These are phyloP conservation scores for Spilosoma lubricipeda DNA, from an alignment of 2,888 invertebrate genomes.

Conservation along the genomic window DNA sequence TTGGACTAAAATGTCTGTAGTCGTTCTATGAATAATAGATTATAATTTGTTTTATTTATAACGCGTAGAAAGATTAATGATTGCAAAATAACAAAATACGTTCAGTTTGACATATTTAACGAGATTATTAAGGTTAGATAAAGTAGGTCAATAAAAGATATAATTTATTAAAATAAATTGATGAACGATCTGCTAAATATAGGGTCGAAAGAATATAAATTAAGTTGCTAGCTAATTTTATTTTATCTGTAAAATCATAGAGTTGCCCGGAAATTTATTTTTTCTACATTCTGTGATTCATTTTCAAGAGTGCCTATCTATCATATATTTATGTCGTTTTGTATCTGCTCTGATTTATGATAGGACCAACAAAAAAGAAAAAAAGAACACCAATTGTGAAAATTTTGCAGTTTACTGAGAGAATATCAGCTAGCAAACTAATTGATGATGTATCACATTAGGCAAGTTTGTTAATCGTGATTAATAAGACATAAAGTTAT, in stretches of 20 bases:
- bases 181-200: background rate
- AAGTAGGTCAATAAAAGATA: background rate
- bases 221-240: background rate
- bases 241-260: too few species aligned
- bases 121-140: background rate
- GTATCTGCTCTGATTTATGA: too few species aligned
- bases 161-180: background rate
- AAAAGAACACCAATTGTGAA: too few species aligned
- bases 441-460: background rate
- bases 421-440: background rate
- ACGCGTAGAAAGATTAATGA: background rate
- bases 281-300: too few species aligned
- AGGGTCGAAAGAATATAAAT: background rate
- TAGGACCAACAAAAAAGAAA: too few species aligned
- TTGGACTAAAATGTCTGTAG: constrained; percentile 41
- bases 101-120: background rate
- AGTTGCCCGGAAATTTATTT: too few species aligned
- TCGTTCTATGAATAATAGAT: constrained; percentile 44
- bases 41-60: constrained; percentile 37
- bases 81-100: background rate
- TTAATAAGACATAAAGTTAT: too few species aligned
- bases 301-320: too few species aligned
- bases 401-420: too few species aligned
- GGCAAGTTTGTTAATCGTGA: background rate
- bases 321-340: too few species aligned